Percentiles rank a stretch among this genome's conserved stretches.
phyloP scores from a whole-genome alignment of 2,888 invertebrate species.

The Xanthia icteritia region DNA sequence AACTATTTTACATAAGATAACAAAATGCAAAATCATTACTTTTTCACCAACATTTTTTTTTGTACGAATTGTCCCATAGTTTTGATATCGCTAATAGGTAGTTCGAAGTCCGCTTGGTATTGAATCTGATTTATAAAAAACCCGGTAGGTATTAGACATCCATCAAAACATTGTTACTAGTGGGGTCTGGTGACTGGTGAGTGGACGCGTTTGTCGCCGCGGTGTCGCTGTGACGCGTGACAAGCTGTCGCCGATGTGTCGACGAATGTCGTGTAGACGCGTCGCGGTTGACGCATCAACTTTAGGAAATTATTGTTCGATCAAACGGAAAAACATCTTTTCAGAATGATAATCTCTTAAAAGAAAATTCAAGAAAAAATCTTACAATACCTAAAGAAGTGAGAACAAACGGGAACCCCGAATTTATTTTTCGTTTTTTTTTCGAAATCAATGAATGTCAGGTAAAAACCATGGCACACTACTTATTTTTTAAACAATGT shows the following conservation, averaged over 20 bases:
- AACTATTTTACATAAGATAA: neutral
- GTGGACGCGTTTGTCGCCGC: constrained; percentile 22
- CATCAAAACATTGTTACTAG: constrained; percentile 21
- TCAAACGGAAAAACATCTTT: neutral
- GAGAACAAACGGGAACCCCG: neutral
- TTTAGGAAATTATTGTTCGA: neutral
- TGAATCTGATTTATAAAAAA: constrained; percentile 1
- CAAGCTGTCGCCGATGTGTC: constrained; percentile 40
- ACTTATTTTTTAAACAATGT: neutral
- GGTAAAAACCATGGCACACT: neutral
- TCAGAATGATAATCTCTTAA: neutral
- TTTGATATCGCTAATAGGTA: neutral
- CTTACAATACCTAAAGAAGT: neutral
- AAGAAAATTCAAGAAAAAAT: neutral
- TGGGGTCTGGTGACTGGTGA: constrained; percentile 32
- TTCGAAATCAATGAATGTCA: neutral
- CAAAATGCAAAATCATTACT: neutral
- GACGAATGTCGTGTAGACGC: constrained; percentile 20
- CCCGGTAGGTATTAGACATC: constrained; percentile 12
- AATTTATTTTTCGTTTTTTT: neutral
- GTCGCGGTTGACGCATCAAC: neutral
- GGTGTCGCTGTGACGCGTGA: constrained; percentile 25
- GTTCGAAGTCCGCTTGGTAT: neutral
- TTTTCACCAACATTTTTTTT: neutral
- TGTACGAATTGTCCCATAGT: constrained; percentile 1